Evolutionary conservation across 2,888 invertebrate species (phyloP).

Genomic region (Punctoribates punctum): DNA sequence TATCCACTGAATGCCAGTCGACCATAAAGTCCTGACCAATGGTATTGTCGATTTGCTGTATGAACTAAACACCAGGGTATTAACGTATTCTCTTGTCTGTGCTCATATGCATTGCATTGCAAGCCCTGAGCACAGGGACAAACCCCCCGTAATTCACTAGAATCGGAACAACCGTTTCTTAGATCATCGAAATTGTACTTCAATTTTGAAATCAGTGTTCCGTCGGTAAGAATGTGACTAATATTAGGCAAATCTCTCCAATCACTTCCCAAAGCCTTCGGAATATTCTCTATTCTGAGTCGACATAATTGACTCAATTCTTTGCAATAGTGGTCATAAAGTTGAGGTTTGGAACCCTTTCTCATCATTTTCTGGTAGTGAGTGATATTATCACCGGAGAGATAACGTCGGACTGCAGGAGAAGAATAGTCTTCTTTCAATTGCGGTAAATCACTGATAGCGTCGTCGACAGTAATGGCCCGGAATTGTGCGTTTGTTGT

Average conservation of each 20-base stretch:
- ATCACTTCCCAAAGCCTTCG: constrained; percentile 70
- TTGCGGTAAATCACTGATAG: constrained; percentile 67
- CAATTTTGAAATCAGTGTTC: constrained; percentile 63
- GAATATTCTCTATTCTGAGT: constrained; percentile 71
- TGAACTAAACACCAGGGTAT: constrained; percentile 86
- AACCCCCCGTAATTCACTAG: constrained; percentile 65
- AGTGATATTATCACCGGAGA: constrained; percentile 49
- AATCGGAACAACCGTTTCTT: constrained; percentile 57
- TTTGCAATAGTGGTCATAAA: constrained; percentile 76
- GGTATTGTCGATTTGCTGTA: constrained; percentile 76
- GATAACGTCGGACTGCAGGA: constrained; percentile 13
- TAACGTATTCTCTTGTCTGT: constrained; percentile 71
- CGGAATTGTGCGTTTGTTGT: constrained; percentile 52
- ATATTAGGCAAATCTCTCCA: constrained; percentile 83
- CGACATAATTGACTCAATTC: constrained; percentile 75
- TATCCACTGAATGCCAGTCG: constrained; percentile 77
- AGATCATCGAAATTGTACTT: constrained; percentile 60
- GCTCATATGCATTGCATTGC: constrained; percentile 62
- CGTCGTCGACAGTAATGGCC: constrained; percentile 73
- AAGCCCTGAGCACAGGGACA: constrained; percentile 65
- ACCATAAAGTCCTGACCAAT: constrained; percentile 81
- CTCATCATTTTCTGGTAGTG: constrained; percentile 51
- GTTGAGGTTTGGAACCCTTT: constrained; percentile 58
- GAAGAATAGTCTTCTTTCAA: constrained; percentile 32
- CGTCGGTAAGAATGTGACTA: constrained; percentile 62